Base-by-base conservation (phyloP, 2,797 vertebrate genomes). In the Myotis myotis region DNA sequence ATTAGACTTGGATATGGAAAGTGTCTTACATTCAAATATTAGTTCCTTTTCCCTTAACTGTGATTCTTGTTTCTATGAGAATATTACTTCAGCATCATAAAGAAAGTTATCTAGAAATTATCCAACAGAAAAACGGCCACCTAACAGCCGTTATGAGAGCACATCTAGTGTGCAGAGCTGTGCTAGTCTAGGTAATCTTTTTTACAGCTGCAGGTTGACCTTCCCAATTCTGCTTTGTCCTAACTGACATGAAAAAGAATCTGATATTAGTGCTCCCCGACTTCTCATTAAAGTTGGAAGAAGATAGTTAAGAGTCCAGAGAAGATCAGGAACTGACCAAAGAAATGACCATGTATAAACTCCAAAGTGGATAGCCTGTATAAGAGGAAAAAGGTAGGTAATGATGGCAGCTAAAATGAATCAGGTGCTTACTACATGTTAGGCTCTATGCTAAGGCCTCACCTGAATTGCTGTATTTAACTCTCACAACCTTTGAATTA, bases 1-100 rank as follows among this genome's bases (percentile, higher is more conserved):
- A 1, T 92, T 95, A 92, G 60, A 62, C 25, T 66, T 83, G 49
- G 49, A 78, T 84, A 74, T n/a, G 15, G 51, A 70, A 93, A 76
- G 36, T 80, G 22, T 93, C 87, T 96, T 30, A 51, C 20, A 33
- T 30, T 68, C 41, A 95, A 49, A 83, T 74, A 93, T 83, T 79
- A 76, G 23, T 53, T 88, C 55, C 51, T 87, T 49, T 88, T 75
- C 30, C 36, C 49, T 82, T 93, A 76, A 79, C 25, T 81, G 60
- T 74, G 66, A 76, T 83, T 94, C 72, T 95, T 95, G 44, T 91
- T 95, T 94, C 87, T 92, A 23, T 78, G 66, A 91, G 80, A 80
- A 44, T 83, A 85, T 94, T 86, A 83, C 49, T 89, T 89, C 47
- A 94, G 36, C 89, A 91, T 91, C 74, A 2, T 51, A 84, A 86